phyloP scores from a whole-genome alignment of 2,888 invertebrate genomes.

The Drosophila neonasuta region DNA sequence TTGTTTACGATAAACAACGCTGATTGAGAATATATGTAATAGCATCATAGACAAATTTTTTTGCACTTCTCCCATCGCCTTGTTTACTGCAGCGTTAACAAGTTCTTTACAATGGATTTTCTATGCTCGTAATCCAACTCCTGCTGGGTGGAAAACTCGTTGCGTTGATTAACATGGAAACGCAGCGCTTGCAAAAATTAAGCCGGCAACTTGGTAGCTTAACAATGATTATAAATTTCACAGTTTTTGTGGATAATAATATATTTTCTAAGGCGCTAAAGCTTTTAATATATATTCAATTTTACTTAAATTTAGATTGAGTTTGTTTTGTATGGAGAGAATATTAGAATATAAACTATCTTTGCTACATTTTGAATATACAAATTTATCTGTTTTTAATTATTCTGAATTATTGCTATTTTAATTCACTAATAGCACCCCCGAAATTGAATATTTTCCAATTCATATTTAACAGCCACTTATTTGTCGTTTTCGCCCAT shows the following conservation, averaged over 20 bases:
- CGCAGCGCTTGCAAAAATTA: constrained; percentile 5
- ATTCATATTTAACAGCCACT: constrained; percentile 13
- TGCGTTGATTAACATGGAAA: constrained; percentile 6
- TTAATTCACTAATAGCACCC: not conserved
- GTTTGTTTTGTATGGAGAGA: too few species aligned
- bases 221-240: not conserved
- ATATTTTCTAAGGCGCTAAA: not conserved
- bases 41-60: constrained; percentile 3
- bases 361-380: not conserved
- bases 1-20: constrained; percentile 3
- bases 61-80: not conserved
- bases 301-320: not conserved
- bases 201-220: not conserved
- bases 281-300: not conserved
- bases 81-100: constrained; percentile 18
- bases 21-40: constrained; percentile 5
- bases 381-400: not conserved
- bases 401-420: not conserved
- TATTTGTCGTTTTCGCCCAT: constrained; percentile 28
- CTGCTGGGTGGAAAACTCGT: constrained; percentile 6
- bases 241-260: not conserved
- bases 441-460: not conserved
- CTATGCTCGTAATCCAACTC: not conserved
- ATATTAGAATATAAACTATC: not conserved
- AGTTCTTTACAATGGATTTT: constrained; percentile 13